Evolutionary conservation across 2,797 vertebrate genomes (phyloP).

Genomic region (Loris lydekkerianus): DNA sequence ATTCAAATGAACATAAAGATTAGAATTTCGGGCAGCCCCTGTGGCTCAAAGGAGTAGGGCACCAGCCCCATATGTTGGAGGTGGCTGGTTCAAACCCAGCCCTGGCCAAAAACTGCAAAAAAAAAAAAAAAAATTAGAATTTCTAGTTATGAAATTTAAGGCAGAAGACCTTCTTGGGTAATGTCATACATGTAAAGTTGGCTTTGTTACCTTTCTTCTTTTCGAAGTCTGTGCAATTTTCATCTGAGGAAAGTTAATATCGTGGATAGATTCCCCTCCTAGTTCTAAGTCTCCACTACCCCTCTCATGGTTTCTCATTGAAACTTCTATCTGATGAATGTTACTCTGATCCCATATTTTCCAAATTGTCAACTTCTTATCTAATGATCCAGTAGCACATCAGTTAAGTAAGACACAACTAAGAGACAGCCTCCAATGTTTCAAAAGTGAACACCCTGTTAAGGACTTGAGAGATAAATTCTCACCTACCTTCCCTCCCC

Average conservation of each 20-base stretch:
- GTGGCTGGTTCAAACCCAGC: too few species aligned
- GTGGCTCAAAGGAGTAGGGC: too few species aligned
- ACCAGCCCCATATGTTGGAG: too few species aligned
- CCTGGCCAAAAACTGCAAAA: too few species aligned
- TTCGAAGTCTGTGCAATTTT: neutral
- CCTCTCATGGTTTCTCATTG: neutral
- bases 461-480: neutral
- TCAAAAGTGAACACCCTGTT: neutral
- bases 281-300: neutral
- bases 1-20: neutral
- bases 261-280: neutral
- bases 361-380: neutral
- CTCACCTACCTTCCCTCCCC: neutral
- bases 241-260: neutral
- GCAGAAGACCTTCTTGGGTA: neutral
- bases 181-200: fast-evolving
- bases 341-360: neutral
- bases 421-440: too few species aligned
- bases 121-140: neutral
- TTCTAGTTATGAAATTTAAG: neutral
- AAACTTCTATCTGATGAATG: neutral
- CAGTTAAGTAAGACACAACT: neutral
- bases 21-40: neutral
- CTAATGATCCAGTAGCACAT: neutral
- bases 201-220: neutral